Evolutionary conservation across 30 jellyfish, hydroid and myxozoan species (phyloP).

Genomic region (Pseudorhiza aurosa): DNA sequence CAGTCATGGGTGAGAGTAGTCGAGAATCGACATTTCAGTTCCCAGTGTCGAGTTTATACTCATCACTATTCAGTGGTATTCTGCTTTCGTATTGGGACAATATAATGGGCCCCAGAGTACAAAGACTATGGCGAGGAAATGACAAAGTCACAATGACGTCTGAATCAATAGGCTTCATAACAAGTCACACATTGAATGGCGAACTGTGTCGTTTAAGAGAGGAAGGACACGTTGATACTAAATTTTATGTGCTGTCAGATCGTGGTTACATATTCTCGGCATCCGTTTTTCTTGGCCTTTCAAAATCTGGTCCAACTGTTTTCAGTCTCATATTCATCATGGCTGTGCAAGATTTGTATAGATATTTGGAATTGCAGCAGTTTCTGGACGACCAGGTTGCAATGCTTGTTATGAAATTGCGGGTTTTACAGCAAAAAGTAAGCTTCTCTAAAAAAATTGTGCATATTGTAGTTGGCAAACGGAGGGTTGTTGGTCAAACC

Average conservation of each 20-base stretch:
- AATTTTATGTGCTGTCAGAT: slow-evolving; percentile 75
- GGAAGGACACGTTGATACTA: slow-evolving; percentile 67
- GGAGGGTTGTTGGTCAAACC: too few species aligned
- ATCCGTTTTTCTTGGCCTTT: slow-evolving; percentile 67
- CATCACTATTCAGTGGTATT: slow-evolving; percentile 73
- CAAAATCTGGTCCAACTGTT: slow-evolving; percentile 77
- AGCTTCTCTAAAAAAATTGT: background rate
- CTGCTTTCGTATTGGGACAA: slow-evolving; percentile 88
- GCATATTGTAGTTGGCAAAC: too few species aligned
- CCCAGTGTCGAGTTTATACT: background rate
- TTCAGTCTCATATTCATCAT: slow-evolving; percentile 75
- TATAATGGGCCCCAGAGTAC: slow-evolving; percentile 84
- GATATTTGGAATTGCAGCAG: slow-evolving; percentile 65
- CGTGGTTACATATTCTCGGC: slow-evolving; percentile 76
- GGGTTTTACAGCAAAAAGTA: slow-evolving; percentile 90
- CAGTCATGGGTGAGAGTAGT: too few species aligned
- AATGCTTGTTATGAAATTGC: slow-evolving; percentile 48
- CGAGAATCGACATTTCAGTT: background rate
- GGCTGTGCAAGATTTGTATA: slow-evolving; percentile 65
- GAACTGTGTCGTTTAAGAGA: slow-evolving; percentile 84
- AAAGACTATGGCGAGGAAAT: slow-evolving; percentile 80
- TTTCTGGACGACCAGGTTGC: slow-evolving; percentile 58
- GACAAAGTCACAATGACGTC: slow-evolving; percentile 44
- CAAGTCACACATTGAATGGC: slow-evolving; percentile 90
- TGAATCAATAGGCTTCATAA: slow-evolving; percentile 62